Evolutionary conservation across 2,113 vertebrate genomes (phyloP).

Genomic region (Pitta sordida): DNA sequence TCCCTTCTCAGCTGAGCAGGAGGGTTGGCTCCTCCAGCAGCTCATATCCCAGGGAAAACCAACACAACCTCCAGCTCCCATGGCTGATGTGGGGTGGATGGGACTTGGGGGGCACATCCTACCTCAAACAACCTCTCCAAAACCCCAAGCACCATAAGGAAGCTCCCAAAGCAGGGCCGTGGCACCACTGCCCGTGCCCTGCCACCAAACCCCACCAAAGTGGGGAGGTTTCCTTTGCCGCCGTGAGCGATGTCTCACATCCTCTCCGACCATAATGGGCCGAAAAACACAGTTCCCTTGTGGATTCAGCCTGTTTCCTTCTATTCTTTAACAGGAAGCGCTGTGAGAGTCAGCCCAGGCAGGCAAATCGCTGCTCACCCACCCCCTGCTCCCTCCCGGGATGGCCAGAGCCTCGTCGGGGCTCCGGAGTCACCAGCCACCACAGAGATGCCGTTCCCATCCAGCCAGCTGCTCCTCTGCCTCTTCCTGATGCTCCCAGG

Average conservation of each 20-base stretch:
- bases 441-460: slow-evolving; percentile 35
- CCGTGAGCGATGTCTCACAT: slow-evolving; percentile 62
- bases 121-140: background rate
- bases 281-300: slow-evolving; percentile 66
- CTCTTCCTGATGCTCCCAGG: slow-evolving; percentile 65
- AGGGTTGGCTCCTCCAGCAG: background rate
- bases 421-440: background rate
- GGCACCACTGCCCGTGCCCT: background rate
- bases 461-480: background rate
- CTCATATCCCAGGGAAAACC: background rate
- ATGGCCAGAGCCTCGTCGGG: slow-evolving; percentile 57
- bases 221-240: slow-evolving; percentile 27
- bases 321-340: slow-evolving; percentile 87
- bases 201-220: background rate
- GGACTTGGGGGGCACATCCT: background rate
- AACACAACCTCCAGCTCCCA: background rate
- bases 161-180: background rate
- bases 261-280: slow-evolving; percentile 57
- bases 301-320: slow-evolving; percentile 80
- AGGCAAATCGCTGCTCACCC: slow-evolving; percentile 36
- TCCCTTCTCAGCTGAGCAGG: accelerated
- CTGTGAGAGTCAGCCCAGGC: slow-evolving; percentile 59
- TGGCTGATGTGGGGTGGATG: accelerated
- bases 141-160: background rate
- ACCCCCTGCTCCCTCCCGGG: slow-evolving; percentile 24